These are phyloP conservation scores for Glossophaga mutica DNA, from an alignment of 2,797 vertebrate species.

Conservation along the genomic window DNA sequence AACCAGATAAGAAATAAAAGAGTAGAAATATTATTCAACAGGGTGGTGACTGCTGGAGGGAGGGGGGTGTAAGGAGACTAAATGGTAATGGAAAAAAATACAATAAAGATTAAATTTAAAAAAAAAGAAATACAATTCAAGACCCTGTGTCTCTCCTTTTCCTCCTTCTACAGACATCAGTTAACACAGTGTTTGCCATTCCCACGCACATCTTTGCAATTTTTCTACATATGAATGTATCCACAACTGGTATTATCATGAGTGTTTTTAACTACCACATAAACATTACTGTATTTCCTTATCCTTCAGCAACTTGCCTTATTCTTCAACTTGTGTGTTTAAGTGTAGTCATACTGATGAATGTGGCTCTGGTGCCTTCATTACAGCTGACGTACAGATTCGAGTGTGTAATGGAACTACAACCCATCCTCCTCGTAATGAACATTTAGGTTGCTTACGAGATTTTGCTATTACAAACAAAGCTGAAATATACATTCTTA, in stretches of 20 bases:
- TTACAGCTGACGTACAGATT: background rate
- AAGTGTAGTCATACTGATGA: background rate
- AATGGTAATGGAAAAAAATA: background rate
- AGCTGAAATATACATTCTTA: background rate
- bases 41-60: background rate
- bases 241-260: background rate
- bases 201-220: background rate
- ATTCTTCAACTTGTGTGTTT: background rate
- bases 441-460: background rate
- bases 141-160: fast-evolving
- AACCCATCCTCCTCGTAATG: background rate
- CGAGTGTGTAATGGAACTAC: fast-evolving
- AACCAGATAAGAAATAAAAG: background rate
- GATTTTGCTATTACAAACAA: background rate
- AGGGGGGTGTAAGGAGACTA: background rate
- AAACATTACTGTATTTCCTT: background rate
- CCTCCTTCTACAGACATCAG: background rate
- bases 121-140: background rate
- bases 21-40: background rate
- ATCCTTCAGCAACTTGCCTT: background rate
- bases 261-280: background rate
- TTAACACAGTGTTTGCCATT: fast-evolving
- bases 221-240: background rate
- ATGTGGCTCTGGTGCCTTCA: background rate
- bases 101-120: background rate